A percentile compares a stretch with the other conserved stretches of the same genome.
These are phyloP conservation scores for Battus philenor DNA, from an alignment of 1,140 invertebrate species.

Conservation along the genomic window DNA sequence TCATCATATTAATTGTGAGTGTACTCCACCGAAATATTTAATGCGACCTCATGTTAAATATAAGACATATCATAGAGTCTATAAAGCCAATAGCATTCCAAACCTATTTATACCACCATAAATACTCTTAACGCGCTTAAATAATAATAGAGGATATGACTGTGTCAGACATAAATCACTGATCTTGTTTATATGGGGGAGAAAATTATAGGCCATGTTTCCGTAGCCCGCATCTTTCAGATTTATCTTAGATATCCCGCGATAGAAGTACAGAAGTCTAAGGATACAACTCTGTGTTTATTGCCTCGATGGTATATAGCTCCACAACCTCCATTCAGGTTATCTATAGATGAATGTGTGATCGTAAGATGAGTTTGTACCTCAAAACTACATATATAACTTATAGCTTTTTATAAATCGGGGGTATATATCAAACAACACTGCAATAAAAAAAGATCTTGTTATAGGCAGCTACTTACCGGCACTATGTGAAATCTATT, in stretches of 20 bases:
- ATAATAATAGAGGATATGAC: constrained; percentile 25
- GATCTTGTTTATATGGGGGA: constrained; percentile 34
- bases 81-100: constrained; percentile 4
- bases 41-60: too few relatives aligned
- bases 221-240: constrained; percentile 51
- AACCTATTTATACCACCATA: constrained; percentile 15
- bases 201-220: constrained; percentile 49
- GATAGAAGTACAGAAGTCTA: constrained; percentile 10
- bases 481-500: too few relatives aligned
- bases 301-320: background rate
- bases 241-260: constrained; percentile 5
- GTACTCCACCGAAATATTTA: too few relatives aligned
- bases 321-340: background rate
- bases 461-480: too few relatives aligned
- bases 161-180: constrained; percentile 47
- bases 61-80: constrained; percentile 1
- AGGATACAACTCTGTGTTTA: background rate
- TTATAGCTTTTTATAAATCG: too few relatives aligned
- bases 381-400: too few relatives aligned
- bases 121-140: constrained; percentile 12
- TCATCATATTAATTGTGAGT: too few relatives aligned
- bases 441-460: too few relatives aligned
- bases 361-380: too few relatives aligned
- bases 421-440: too few relatives aligned
- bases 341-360: too few relatives aligned